A percentile compares a stretch with the other conserved stretches of the same genome.
Evolutionary conservation across 1,140 invertebrate species (phyloP).

Genomic region (Piezodorus guildinii): DNA sequence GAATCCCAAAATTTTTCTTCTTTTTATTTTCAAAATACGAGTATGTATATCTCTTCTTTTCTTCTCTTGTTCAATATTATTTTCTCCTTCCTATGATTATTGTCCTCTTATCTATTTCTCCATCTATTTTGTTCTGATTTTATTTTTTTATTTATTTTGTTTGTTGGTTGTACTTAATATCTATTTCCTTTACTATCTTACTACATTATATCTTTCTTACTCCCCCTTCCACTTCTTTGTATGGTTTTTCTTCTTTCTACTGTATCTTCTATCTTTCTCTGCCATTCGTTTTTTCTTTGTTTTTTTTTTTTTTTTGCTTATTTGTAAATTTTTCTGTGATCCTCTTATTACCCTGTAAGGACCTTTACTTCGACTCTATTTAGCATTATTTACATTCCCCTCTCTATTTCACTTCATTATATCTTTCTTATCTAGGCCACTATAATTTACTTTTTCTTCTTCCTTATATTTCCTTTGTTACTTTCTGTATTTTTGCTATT

Average conservation of each 20-base stretch:
- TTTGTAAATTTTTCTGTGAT: too few species aligned
- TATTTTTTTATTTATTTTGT: neutral
- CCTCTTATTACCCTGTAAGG: too few species aligned
- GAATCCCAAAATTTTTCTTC: neutral
- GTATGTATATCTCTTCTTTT: too few species aligned
- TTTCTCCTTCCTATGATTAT: neutral
- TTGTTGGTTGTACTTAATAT: neutral
- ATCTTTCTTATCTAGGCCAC: neutral
- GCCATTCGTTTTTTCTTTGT: neutral
- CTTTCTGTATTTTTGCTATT: too few species aligned
- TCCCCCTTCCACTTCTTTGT: neutral
- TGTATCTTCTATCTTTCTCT: neutral
- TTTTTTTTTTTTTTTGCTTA: too few species aligned
- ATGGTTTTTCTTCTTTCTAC: too few species aligned
- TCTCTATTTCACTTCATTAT: too few species aligned
- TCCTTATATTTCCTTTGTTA: too few species aligned
- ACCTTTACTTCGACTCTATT: too few species aligned
- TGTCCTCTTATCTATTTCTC: neutral
- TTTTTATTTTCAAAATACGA: neutral
- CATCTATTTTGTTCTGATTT: neutral
- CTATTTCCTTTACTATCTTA: neutral
- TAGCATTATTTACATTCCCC: too few species aligned
- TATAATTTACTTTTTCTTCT: too few species aligned
- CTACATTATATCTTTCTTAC: neutral
- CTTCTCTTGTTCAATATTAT: neutral